Evolutionary conservation across 2,888 invertebrate genomes (phyloP), one percentile per base, ranked within the genome.

Genomic region (Cephonodes hylas): DNA sequence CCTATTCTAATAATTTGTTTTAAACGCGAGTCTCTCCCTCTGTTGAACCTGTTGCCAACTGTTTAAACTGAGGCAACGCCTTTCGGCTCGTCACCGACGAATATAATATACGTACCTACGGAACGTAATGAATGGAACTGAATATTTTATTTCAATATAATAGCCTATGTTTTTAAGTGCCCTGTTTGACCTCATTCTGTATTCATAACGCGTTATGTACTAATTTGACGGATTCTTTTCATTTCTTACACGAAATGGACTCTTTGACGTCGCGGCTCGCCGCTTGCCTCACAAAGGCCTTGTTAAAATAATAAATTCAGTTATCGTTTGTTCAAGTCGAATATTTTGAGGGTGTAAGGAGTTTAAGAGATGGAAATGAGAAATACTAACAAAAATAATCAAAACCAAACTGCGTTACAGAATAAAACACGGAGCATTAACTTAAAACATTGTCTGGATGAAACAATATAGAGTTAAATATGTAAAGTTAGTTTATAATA

Each of bases 71-170:
- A 76, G 76, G 81, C 79, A 83, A 83, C 84, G 85, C 84, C 85
- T 90, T 90, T 89, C 85, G 88, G 85, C 85, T 72, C 81, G 84
- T 84, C 83, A 82, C 72, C 81, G 70, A 75, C 77, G 78, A 83
- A 84, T 78, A 76, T 79, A 78, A 80, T 78, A 65, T 75, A 77
- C 74, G 77, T 85, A 84, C 79, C 79, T 72, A 80, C 81, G 74
- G 78, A 77, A 72, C 27, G 81, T 84, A 85, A 85, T 89, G 89
- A 90, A 92, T 90, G 88, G 88, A 81, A 79, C 82, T 80, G 91
- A 91, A 91, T 92, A 91, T 90, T 91, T 91, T 90, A 89, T 91
- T 91, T 86, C 83, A 79, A 84, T 85, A 90, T 88, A 90, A 88
- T 86, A 81, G 86, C 75, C 75, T 75, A 72, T 85, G 83, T 87